Evolutionary conservation across 2,797 vertebrate species (phyloP), one percentile per base, ranked within the genome.

Genomic region (Muscicapa striata): DNA sequence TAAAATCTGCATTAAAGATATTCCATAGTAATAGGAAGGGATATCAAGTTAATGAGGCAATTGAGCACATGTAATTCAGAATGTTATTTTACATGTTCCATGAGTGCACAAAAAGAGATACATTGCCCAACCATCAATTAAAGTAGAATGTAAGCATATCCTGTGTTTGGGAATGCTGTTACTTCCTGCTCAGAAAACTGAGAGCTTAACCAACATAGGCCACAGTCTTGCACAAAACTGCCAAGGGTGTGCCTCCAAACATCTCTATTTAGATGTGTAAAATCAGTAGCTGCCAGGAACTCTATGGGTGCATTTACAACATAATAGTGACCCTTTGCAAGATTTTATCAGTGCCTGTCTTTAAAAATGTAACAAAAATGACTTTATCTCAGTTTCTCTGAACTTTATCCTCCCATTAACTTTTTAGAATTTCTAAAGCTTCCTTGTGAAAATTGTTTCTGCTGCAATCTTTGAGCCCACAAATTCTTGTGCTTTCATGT

Each of bases 211-310:
- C 68, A 63, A 41, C 54, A 46, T 4, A 70, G 67, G 93, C 76
- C 4, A 2, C 40, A 86, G 52, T 46, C 63, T 72, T 36, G 18
- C 76, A 84, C 69, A 61, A 24, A 92, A 73, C 14, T 32, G 48
- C 58, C 69, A 72, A 84, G 89, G 94, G 91, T 63, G 86, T 89
- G 91, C 45, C 89, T 84, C 84, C 55, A 21, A 22, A 29, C 23
- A 29, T 78, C 89, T 90, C 70, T 45, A n/a, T 64, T 92, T 68
- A 80, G 81, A 68, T 48, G 29, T 29, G 73, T 51, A 62, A 95
- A 95, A 64, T 30, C 73, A 63, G 55, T 10, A 82, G 85, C 55
- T 82, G 66, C 80, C 80, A 82, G 70, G 77, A 93, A 67, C 27
- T 5, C 26, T 2, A 30, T 24, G 41, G 55, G 32, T 82, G 49